Conservation (phyloP, 2,113 vertebrate species). For the Thinocorus orbignyianus region DNA sequence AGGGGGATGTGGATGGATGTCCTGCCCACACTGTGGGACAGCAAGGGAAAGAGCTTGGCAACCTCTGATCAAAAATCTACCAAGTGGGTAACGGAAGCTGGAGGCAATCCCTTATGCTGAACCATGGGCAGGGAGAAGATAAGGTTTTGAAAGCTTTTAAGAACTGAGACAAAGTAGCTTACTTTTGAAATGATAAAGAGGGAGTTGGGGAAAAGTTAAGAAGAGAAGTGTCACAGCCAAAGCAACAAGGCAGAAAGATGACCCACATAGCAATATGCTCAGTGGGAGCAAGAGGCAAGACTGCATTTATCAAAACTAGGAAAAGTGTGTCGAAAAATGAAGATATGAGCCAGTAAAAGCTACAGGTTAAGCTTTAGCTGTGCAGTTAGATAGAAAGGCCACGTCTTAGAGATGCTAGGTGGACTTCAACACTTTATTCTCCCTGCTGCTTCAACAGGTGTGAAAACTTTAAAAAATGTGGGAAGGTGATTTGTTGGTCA, state of each 20-base stretch:
- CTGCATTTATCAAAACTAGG: not conserved
- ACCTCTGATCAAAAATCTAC: not conserved
- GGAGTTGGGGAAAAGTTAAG: not conserved
- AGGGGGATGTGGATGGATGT: not conserved
- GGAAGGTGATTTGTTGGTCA: not conserved
- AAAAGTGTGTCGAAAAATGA: not conserved
- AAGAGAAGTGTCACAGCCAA: not conserved
- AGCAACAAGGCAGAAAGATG: not conserved
- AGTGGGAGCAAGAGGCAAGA: not conserved
- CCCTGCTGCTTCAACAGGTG: not conserved
- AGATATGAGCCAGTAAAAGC: not conserved
- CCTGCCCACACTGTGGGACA: fast-evolving
- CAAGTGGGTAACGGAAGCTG: not conserved
- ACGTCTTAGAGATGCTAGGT: not conserved
- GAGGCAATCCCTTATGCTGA: not conserved
- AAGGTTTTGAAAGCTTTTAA: not conserved
- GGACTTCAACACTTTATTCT: not conserved
- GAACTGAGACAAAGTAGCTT: not conserved
- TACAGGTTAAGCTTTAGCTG: not conserved
- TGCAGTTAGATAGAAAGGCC: not conserved
- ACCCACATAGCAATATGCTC: not conserved
- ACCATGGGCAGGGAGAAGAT: fast-evolving
- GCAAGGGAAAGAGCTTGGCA: not conserved
- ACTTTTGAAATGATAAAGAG: not conserved
- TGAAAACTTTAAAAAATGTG: not conserved